Percentiles rank a stretch among this genome's conserved stretches.
These are phyloP conservation scores for Pachymerium ferrugineum DNA, from an alignment of 2,888 invertebrate species.

Conservation along the genomic window DNA sequence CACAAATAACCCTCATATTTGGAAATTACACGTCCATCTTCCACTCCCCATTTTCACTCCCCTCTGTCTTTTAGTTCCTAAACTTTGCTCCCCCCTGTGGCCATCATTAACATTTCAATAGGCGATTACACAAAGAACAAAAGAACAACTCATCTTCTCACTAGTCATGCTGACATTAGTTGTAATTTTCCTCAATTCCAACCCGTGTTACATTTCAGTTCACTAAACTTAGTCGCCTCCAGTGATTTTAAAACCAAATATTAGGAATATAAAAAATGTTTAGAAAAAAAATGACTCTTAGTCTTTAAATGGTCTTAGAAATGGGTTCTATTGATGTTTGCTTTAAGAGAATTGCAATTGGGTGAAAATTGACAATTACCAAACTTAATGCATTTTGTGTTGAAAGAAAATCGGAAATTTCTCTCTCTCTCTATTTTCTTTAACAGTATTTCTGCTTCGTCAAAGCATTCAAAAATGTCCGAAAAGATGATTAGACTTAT, in stretches of 20 bases:
- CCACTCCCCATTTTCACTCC: neutral
- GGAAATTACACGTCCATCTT: slow-evolving; percentile 18
- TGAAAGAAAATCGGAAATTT: no score
- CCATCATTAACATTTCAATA: slow-evolving; percentile 18
- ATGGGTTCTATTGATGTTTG: no score
- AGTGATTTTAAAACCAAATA: no score
- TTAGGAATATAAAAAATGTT: no score
- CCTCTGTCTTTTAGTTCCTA: neutral
- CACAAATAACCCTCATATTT: neutral
- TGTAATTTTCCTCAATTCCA: neutral
- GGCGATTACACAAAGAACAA: neutral
- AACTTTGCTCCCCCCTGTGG: neutral
- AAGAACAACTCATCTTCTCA: slow-evolving; percentile 21
- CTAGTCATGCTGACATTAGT: neutral
- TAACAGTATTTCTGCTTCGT: no score
- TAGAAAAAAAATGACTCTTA: no score
- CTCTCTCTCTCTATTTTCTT: no score
- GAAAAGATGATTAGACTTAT: neutral
- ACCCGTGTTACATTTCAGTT: neutral
- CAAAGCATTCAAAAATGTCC: neutral
- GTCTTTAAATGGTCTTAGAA: no score
- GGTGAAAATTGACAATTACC: neutral
- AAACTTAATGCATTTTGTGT: neutral
- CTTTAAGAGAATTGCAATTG: neutral
- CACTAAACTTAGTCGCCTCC: no score